Evolutionary conservation across 2,113 vertebrate species (phyloP).

Genomic region (Mystacornis crossleyi): DNA sequence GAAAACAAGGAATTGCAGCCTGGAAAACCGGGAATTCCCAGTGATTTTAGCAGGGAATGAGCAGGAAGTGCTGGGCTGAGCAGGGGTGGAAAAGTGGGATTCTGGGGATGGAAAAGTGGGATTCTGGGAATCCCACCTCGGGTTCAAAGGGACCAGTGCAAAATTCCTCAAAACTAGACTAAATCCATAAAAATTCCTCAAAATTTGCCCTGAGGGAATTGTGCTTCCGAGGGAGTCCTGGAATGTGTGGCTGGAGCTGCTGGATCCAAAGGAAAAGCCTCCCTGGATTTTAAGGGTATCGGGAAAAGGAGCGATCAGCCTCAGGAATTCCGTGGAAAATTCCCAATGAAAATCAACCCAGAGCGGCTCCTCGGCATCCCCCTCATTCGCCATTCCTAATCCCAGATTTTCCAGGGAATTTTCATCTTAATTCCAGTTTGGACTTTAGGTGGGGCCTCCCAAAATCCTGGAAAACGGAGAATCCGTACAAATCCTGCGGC

Average conservation of each 20-base stretch:
- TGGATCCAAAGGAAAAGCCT: neutral
- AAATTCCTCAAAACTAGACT: accelerated
- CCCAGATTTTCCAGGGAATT: too few species aligned
- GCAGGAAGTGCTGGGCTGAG: neutral
- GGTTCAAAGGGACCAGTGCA: neutral
- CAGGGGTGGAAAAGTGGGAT: neutral
- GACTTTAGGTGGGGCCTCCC: accelerated
- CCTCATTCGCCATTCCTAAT: neutral
- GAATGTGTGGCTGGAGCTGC: too few species aligned
- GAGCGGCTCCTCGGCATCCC: neutral
- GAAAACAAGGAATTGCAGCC: neutral
- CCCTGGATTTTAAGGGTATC: neutral
- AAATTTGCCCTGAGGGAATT: neutral
- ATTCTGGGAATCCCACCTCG: neutral
- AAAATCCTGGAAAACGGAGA: neutral
- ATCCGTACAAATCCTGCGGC: neutral
- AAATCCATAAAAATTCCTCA: neutral
- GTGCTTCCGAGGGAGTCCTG: neutral
- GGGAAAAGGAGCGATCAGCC: neutral
- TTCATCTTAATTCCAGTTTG: neutral
- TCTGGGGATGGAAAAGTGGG: neutral
- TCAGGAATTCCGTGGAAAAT: neutral
- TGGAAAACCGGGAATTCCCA: neutral
- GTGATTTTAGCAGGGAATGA: neutral
- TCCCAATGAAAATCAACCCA: neutral